These are phyloP conservation scores for Momotus momota DNA, from an alignment of 2,797 vertebrate genomes.

Conservation along the genomic window DNA sequence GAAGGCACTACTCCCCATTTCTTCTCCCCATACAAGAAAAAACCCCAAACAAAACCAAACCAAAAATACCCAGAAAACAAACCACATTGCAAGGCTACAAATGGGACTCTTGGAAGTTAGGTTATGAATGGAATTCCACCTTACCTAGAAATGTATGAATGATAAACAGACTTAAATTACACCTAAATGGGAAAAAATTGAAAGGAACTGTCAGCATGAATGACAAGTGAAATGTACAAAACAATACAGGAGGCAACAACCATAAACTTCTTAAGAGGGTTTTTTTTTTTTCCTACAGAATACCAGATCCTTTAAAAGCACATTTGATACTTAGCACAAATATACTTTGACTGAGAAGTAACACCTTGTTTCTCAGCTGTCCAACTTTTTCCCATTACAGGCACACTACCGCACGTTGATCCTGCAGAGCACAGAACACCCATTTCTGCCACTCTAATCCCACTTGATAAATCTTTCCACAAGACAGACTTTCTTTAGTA, in stretches of 20 bases:
- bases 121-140: constrained; percentile 85
- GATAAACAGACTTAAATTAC: constrained; percentile 95
- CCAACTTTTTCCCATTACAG: neutral
- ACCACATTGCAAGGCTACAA: constrained; percentile 56
- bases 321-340: neutral
- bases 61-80: constrained; percentile 40
- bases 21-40: constrained; percentile 3
- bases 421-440: neutral
- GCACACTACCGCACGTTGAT: neutral
- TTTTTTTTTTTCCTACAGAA: neutral
- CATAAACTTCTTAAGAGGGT: constrained; percentile 11
- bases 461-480: neutral
- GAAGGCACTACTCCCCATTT: neutral
- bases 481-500: neutral
- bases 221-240: constrained; percentile 74
- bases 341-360: neutral
- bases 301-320: neutral
- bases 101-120: constrained; percentile 70
- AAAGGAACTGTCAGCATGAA: constrained; percentile 82
- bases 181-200: constrained; percentile 92
- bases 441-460: neutral
- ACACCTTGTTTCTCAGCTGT: neutral
- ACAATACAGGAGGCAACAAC: constrained; percentile 68
- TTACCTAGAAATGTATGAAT: constrained; percentile 98
- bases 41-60: neutral